phyloP scores from a whole-genome alignment of 2,888 invertebrate genomes.

The Pachycephus smyrnensis region DNA sequence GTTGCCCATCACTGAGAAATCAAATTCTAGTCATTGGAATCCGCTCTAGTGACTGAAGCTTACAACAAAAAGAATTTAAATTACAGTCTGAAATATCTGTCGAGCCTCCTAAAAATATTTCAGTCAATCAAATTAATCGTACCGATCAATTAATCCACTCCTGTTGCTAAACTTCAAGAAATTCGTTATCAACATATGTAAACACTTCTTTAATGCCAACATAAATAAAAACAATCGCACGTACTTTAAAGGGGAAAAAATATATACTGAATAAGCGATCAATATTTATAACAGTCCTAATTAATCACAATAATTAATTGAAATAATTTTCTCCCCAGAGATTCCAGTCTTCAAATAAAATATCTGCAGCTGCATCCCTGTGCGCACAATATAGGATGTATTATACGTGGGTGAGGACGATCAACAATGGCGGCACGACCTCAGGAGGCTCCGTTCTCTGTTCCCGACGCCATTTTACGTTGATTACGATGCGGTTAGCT shows the following conservation, averaged over 20 bases:
- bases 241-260: too few species aligned
- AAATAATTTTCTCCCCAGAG: neutral
- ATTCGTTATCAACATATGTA: neutral
- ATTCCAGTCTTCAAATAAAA: neutral
- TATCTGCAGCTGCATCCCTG: neutral
- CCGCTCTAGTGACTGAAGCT: neutral
- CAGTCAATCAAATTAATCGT: neutral
- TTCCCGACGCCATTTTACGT: constrained; percentile 61
- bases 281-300: neutral
- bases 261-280: neutral
- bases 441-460: constrained; percentile 39
- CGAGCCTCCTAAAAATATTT: neutral
- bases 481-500: constrained; percentile 62
- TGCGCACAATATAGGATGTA: constrained; percentile 26
- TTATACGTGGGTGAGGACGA: constrained; percentile 32
- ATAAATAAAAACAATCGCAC: too few species aligned
- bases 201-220: neutral
- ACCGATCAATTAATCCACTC: neutral
- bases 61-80: neutral
- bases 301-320: neutral
- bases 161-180: neutral
- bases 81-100: neutral
- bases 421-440: constrained; percentile 40
- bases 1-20: neutral
- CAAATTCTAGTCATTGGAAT: neutral